Percentiles rank a stretch among this genome's conserved stretches.
These are phyloP conservation scores for Lamellibrachia satsuma DNA, from an alignment of 2,888 invertebrate genomes.

Conservation along the genomic window DNA sequence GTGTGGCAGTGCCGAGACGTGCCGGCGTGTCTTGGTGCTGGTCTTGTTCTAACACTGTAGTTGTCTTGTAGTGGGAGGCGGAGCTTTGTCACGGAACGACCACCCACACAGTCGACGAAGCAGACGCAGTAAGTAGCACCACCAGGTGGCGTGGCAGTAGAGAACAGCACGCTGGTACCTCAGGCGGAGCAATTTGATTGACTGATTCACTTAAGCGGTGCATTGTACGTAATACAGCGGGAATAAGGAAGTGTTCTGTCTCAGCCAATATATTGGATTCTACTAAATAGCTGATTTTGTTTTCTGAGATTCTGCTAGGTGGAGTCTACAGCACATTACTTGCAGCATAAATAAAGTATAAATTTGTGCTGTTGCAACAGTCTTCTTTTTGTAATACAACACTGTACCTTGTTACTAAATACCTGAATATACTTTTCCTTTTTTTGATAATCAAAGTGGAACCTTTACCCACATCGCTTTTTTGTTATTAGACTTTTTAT, in stretches of 20 bases:
- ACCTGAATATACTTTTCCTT: too few relatives aligned
- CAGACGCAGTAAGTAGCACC: slow-evolving; percentile 48
- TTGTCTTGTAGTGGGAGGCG: slow-evolving; percentile 52
- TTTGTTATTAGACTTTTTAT: too few relatives aligned
- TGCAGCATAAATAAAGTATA: background rate
- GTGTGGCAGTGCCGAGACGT: background rate
- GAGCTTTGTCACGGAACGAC: slow-evolving; percentile 57
- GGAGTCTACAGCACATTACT: too few relatives aligned
- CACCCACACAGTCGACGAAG: slow-evolving; percentile 56
- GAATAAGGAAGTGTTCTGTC: too few relatives aligned
- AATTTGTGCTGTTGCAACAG: background rate
- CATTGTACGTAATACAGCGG: too few relatives aligned
- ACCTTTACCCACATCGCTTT: too few relatives aligned
- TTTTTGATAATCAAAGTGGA: too few relatives aligned
- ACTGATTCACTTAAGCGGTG: background rate
- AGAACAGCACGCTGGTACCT: background rate
- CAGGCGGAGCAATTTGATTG: background rate
- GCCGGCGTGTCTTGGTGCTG: background rate
- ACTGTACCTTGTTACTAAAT: background rate
- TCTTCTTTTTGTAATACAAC: background rate
- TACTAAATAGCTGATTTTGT: too few relatives aligned
- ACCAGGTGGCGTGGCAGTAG: background rate
- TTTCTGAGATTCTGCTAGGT: too few relatives aligned
- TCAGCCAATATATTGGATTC: too few relatives aligned
- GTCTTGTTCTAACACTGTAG: background rate